Evolutionary conservation across 2,113 vertebrate species (phyloP).

Genomic region (Tricholaema leucomelas): DNA sequence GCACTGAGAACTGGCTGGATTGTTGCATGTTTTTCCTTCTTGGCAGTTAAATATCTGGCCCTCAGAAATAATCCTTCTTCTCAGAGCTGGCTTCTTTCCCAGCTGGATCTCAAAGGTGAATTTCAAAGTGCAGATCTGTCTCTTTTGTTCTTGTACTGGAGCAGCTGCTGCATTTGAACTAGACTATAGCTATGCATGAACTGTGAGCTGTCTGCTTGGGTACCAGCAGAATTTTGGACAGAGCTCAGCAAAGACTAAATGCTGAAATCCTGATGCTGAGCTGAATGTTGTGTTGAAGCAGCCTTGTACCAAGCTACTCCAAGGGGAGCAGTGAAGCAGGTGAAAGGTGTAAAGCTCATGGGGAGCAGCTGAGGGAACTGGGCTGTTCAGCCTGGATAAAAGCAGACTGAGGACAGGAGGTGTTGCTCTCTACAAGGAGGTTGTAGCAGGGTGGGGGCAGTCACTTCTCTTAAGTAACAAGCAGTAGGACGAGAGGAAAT

Average conservation of each 20-base stretch:
- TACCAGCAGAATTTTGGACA: neutral
- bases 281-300: neutral
- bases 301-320: fast-evolving
- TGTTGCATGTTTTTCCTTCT: neutral
- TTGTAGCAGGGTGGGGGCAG: no score
- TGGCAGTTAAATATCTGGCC: conserved; percentile 2
- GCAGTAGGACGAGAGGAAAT: no score
- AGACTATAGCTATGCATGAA: neutral
- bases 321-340: no score
- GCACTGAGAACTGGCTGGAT: neutral
- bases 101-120: neutral
- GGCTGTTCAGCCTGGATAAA: no score
- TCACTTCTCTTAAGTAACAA: no score
- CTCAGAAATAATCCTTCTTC: neutral
- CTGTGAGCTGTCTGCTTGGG: neutral
- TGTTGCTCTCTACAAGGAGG: no score
- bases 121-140: neutral
- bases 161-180: neutral
- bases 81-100: conserved; percentile 37
- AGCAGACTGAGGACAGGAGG: no score
- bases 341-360: no score
- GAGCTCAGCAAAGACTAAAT: neutral
- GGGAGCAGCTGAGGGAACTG: no score
- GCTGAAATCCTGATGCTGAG: neutral
- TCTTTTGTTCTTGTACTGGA: neutral